Base-by-base conservation (phyloP, 2,888 invertebrate species). In the Phasia obesa region DNA sequence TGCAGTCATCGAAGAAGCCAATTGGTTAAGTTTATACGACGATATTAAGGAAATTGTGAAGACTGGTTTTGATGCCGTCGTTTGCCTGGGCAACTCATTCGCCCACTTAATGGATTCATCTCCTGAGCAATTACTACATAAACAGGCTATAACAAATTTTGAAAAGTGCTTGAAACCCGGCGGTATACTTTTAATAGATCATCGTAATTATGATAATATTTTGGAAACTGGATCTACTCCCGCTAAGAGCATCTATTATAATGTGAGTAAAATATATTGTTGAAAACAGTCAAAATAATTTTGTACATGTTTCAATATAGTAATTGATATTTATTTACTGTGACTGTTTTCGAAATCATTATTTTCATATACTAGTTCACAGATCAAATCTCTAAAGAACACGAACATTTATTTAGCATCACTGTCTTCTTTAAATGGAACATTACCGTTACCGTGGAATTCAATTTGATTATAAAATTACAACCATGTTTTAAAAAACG, bases 61-160 rank as follows among this genome's bases (percentile, higher is more conserved):
- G 4, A 93, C 93, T 13, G 94, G 94, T 70, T 97, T 97, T 89
- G 97, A 97, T 92, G 97, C 97, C 0, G 96, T 97, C 35, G 95
- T 97, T 84, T 97, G 97, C 88, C 92, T 97, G 67, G 97, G 97
- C 59, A 97, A 97, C 91, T 97, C 97, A 1, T 97, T 97, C 90
- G 97, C 97, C 71, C 97, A 97, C 92, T 93, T 97, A 88, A 93
- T 96, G 86, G 97, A 97, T 88, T 93, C 94, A 69, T 94, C 92
- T 85, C 96, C 96, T 0, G 96, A 97, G 91, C 96, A 96, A 90
- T 92, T 95, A 19, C 94, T 95, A 84, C 97, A 97, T 91, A 95
- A 93, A 92, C 93, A 93, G 92, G 97, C 97, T 11, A 91, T 97
- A 21, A 91, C 90, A 67, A 97, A 97, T 91, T 97, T 97, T 89